Evolutionary conservation across 2,888 invertebrate species (phyloP).

Genomic region (Xestia xanthographa): DNA sequence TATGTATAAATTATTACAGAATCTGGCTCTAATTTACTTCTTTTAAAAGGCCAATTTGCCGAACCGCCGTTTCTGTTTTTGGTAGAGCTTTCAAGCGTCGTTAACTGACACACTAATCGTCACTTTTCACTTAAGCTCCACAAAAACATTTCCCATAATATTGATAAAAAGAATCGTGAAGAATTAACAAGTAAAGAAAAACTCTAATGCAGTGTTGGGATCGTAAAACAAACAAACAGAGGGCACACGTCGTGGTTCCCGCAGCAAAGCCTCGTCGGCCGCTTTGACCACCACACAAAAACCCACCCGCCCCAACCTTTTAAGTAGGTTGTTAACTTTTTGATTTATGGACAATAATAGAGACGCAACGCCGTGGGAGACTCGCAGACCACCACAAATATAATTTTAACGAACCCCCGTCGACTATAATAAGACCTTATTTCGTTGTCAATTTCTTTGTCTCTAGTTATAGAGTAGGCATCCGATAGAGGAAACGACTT

Average conservation of each 20-base stretch:
- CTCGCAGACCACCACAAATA: slow-evolving; percentile 86
- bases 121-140: slow-evolving; percentile 71
- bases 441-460: slow-evolving; percentile 83
- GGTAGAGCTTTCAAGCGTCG: slow-evolving; percentile 17
- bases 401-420: slow-evolving; percentile 89
- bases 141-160: slow-evolving; percentile 74
- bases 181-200: slow-evolving; percentile 86
- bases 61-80: not conserved
- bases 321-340: slow-evolving; percentile 91
- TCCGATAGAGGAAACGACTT: slow-evolving; percentile 65
- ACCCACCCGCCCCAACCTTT: slow-evolving; percentile 88
- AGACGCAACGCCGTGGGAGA: slow-evolving; percentile 90
- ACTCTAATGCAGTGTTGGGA: slow-evolving; percentile 89
- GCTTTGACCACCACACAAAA: slow-evolving; percentile 89
- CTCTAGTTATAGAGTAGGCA: slow-evolving; percentile 74
- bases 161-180: slow-evolving; percentile 87
- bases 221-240: slow-evolving; percentile 89
- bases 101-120: slow-evolving; percentile 53
- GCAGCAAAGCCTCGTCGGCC: slow-evolving; percentile 83
- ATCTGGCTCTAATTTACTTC: not conserved
- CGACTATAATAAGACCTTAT: slow-evolving; percentile 86
- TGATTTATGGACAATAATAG: slow-evolving; percentile 91
- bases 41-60: not conserved
- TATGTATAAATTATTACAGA: slow-evolving; percentile 1
- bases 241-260: slow-evolving; percentile 81